Percentiles rank a stretch among this genome's conserved stretches.
Evolutionary conservation across 2,113 vertebrate genomes (phyloP).

Genomic region (Oreotrochilus melanogaster): DNA sequence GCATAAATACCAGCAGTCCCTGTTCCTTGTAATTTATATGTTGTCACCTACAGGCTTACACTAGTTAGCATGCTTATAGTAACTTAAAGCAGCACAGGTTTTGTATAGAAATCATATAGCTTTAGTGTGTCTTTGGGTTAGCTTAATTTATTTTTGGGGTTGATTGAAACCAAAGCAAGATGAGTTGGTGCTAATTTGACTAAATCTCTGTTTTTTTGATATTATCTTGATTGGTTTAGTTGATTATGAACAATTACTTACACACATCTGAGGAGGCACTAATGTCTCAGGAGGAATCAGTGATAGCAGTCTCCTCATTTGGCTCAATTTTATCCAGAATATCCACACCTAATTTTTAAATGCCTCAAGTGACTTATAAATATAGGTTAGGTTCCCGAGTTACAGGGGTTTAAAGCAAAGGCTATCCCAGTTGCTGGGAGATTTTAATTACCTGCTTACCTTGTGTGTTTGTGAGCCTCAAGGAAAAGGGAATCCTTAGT

Average conservation of each 20-base stretch:
- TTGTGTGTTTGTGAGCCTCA: neutral
- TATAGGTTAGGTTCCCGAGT: neutral
- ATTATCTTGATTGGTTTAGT: neutral
- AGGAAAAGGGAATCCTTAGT: neutral
- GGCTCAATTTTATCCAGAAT: neutral
- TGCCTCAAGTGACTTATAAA: neutral
- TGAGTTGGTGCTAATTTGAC: neutral
- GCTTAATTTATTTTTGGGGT: neutral
- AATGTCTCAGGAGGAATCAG: neutral
- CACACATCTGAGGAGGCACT: neutral
- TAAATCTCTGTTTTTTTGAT: neutral
- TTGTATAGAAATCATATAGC: fast-evolving
- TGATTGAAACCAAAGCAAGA: neutral
- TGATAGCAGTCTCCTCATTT: neutral
- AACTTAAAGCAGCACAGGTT: neutral
- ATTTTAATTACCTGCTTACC: neutral
- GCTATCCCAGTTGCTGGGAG: neutral
- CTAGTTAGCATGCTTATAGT: fast-evolving
- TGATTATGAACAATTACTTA: neutral
- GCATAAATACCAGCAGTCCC: neutral
- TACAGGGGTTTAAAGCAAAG: neutral
- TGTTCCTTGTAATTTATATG: fast-evolving
- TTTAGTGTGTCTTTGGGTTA: neutral
- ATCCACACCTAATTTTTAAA: neutral
- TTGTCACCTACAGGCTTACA: fast-evolving